Base-by-base conservation (phyloP, 2,888 invertebrate species). In the Cephus sareptanus region DNA sequence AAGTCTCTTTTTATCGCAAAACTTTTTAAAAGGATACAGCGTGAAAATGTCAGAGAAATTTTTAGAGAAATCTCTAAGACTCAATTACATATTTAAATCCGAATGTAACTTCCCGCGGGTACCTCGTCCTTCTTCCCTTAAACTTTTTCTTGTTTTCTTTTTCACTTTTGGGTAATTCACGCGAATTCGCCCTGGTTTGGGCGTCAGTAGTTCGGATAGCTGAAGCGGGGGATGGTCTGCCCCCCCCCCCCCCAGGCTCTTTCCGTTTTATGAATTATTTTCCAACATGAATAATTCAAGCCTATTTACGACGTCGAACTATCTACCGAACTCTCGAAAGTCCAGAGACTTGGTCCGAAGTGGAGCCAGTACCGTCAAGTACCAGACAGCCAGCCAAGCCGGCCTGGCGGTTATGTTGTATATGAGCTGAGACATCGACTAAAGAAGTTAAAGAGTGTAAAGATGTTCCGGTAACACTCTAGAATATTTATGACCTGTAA, bases 401-500 rank as follows among this genome's bases (percentile, higher is more conserved):
- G 23, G 23, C 2, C 9, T 56, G 56, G 56, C 23, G 56, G 56
- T 23, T 56, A 56, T 9, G 23, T 56, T 56, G 23, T 23, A 56
- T 56, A 23, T 23, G 23, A 9, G 56, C 56, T 56, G 56, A 56
- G 56, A 56, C 23, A 56, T 56, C 69, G 79, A 76, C 79, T 79
- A 80, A 84, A 82, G 79, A 85, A 84, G 81, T 85, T 83, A 83
- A 85, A 85, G 83, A 83, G 83, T 83, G 81, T 79, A 80, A 82
- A 84, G 82, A 81, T 78, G 82, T 83, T 84, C 77, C 69, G 76
- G 81, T 76, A 79, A 80, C 78, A 82, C 81, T 83, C 82, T 83
- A 76, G 85, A 86, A 88, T 88, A 88, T 87, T 88, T 86, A 88
- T 86, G 85, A 84, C 81, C 73, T 73, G 75, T 77, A 79, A 84